phyloP scores from a whole-genome alignment of 2,113 vertebrate species.

The Oryzias curvinotus region DNA sequence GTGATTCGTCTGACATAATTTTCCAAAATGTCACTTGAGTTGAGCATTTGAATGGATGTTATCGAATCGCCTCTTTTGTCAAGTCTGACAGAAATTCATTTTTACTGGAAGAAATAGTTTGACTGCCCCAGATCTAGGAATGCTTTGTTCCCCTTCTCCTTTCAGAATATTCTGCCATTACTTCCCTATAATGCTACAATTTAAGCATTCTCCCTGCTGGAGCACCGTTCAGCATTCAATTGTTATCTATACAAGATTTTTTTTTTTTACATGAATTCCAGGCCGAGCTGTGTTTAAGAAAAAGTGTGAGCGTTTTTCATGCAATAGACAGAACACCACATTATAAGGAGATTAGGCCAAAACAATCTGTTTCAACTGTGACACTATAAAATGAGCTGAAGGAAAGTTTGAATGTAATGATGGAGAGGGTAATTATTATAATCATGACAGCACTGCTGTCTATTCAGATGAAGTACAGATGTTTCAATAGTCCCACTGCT shows the following conservation, averaged over 20 bases:
- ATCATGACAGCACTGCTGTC: slow-evolving; percentile 27
- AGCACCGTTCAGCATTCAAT: slow-evolving; percentile 8
- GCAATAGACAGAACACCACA: background rate
- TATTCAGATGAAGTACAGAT: slow-evolving; percentile 40
- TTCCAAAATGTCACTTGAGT: slow-evolving; percentile 8
- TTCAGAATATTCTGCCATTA: slow-evolving; percentile 51
- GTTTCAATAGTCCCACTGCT: slow-evolving; percentile 25
- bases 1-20: slow-evolving; percentile 23
- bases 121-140: slow-evolving; percentile 55
- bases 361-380: slow-evolving; percentile 7
- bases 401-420: slow-evolving; percentile 35
- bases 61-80: slow-evolving; percentile 45
- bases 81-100: slow-evolving; percentile 44
- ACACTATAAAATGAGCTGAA: slow-evolving; percentile 23
- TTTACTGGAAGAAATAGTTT: slow-evolving; percentile 23
- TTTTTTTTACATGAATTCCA: slow-evolving; percentile 15
- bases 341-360: background rate
- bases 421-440: slow-evolving; percentile 34
- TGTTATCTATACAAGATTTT: background rate
- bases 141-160: slow-evolving; percentile 55
- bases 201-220: slow-evolving; percentile 14
- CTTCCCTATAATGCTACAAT: slow-evolving; percentile 33
- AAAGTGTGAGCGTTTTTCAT: slow-evolving; percentile 7
- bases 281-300: background rate
- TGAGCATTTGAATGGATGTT: slow-evolving; percentile 17